Percentiles rank a stretch among this genome's conserved stretches.
Evolutionary conservation across 2,113 vertebrate genomes (phyloP).

Genomic region (Cyanoliseus patagonus): DNA sequence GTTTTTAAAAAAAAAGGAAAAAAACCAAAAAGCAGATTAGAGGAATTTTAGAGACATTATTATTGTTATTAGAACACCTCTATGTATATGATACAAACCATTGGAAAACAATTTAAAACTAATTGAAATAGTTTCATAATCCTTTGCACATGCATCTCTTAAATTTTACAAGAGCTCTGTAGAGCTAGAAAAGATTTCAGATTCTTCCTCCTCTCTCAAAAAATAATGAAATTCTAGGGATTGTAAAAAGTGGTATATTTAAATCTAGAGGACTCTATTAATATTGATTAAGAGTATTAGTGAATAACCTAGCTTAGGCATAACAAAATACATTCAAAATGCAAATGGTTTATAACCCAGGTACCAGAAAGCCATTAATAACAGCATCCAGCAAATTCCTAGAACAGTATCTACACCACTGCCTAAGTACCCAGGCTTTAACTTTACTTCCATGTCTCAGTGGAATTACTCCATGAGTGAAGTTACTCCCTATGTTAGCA

Average conservation of each 20-base stretch:
- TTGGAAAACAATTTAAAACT: background rate
- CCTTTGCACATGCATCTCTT: background rate
- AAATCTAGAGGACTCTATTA: background rate
- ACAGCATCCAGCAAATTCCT: background rate
- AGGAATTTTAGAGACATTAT: background rate
- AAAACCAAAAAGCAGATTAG: background rate
- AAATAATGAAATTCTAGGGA: background rate
- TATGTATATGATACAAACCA: background rate
- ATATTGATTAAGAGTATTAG: background rate
- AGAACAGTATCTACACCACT: background rate
- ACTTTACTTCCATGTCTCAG: background rate
- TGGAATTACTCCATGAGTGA: background rate
- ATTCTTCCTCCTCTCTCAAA: background rate
- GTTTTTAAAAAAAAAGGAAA: background rate
- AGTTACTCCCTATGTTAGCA: conserved; percentile 35
- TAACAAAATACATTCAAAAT: background rate
- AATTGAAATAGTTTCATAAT: background rate
- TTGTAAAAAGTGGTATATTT: background rate
- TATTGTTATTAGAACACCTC: background rate
- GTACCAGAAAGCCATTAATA: background rate
- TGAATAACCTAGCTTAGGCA: background rate
- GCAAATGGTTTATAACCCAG: background rate
- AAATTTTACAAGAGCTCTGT: background rate
- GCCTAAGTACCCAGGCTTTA: background rate
- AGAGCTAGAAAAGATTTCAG: background rate